Base-by-base conservation (phyloP, 2,888 invertebrate species). In the Pharmacophagus antenor region DNA sequence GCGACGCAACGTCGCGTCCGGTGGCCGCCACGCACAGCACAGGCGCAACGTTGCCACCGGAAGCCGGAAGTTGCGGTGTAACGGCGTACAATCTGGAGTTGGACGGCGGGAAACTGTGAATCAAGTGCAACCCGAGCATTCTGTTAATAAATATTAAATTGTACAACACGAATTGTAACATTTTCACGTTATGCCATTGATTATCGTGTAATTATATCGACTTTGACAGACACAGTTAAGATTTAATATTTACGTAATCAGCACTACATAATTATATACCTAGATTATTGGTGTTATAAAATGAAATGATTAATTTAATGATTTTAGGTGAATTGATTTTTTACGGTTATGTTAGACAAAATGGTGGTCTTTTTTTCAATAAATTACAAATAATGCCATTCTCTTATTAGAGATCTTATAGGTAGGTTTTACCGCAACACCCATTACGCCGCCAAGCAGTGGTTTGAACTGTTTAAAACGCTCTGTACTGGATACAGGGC, bases 61-160 rank as follows among this genome's bases (percentile, higher is more conserved):
- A 90, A 87, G 71, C 85, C 78, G 89, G 89, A 90, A 79, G 87
- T 79, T 88, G 89, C 79, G 89, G 89, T 83, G 85, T 83, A 80
- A 84, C 79, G 82, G 85, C 79, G 79, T 85, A 84, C 89, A 89
- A 89, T 89, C 89, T 90, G 88, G 88, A 88, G 85, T 82, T 80
- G 82, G 79, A 76, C 77, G 80, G 82, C 85, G 85, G 88, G 86
- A 88, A 88, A 85, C 84, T 87, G 77, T 88, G 88, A 85, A 90
- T 89, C 88, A 88, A 88, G 84, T 85, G 82, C 82, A 82, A 80
- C 76, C 80, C 77, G 76, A 76, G 75, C 79, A 63, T 77, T 77
- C 77, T 84, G 77, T 84, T 85, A n/a, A 85, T 84, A 87, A 85
- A 79, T 79, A 85, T 82, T 79, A 72, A 75, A 76, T 73, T 80